Evolutionary conservation across 2,888 invertebrate genomes (phyloP).

Genomic region (Rhagonycha fulva): DNA sequence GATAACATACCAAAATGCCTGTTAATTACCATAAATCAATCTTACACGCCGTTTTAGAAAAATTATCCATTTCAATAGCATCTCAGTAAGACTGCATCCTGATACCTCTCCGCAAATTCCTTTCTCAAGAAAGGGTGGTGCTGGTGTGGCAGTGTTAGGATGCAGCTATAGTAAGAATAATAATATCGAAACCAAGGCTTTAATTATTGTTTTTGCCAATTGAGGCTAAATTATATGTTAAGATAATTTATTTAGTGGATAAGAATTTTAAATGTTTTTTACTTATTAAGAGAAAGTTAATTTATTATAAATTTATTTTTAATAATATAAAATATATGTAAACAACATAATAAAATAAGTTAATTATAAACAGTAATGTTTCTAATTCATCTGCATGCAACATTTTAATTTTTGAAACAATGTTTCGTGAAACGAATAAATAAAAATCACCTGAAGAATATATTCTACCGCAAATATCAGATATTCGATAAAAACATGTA

Average conservation of each 20-base stretch:
- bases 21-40: conserved; percentile 4
- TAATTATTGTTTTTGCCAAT: conserved; percentile 9
- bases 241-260: not conserved
- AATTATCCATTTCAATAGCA: not conserved
- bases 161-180: not conserved
- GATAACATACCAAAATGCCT: not conserved
- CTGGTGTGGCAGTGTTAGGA: not conserved
- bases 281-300: not conserved
- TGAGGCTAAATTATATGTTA: conserved; percentile 28
- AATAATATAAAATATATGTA: not conserved
- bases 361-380: not conserved
- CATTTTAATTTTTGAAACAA: too few relatives aligned
- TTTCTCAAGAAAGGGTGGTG: not conserved
- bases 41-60: not conserved
- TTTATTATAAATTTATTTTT: conserved; percentile 2
- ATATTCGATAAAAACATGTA: too few relatives aligned
- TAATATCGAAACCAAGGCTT: not conserved
- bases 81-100: not conserved
- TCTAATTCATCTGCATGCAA: too few relatives aligned
- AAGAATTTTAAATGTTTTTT: conserved; percentile 12
- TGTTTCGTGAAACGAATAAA: too few relatives aligned
- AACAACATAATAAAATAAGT: not conserved
- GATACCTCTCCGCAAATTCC: too few relatives aligned
- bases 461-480: too few relatives aligned
- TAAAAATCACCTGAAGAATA: too few relatives aligned